Base-by-base conservation (phyloP, 2,888 invertebrate species). In the Hydrotaea cyrtoneurina region DNA sequence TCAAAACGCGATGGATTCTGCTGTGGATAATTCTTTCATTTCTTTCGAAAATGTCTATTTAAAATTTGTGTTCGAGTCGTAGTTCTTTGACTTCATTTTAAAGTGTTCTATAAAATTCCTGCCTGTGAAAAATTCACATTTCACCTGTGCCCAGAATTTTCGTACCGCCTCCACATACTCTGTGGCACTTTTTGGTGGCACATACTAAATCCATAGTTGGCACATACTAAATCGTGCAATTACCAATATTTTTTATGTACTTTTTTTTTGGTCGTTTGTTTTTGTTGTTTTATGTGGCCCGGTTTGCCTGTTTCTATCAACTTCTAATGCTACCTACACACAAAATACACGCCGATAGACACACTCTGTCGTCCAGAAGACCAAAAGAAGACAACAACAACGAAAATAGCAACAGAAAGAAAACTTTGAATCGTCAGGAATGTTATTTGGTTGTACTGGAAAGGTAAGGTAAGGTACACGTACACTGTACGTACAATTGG, bases 171-270 rank as follows among this genome's bases (percentile, higher is more conserved):
- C 23, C 69, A 19, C 69, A 43, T 15, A 23, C 21, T 39, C 23
- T 46, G 43, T 21, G 78, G 78, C 66, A 69, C n/a, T 26, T 62
- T 11, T 46, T 74, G 79, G 77, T 79, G 73, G 79, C 82, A 85
- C 77, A 85, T 85, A 85, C 84, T 81, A 81, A 85, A 85, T 81
- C 73, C 84, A 69, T 62, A 81, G 81, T 77, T 85, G 84, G 81
- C 84, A 85, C 84, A 83, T 83, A 85, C 82, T 83, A 80, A 85
- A 83, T 80, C 83, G 83, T 83, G 80, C 85, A 83, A 83, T 83
- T 83, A 85, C 83, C 78, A 83, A 83, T 83, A 85, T 80, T 74
- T 80, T 62, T 62, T 71, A 8, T 79, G n/a, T 77, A 73, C 23
- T 76, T 72, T 82, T 8, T 26, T 53, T 53, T 69, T 69, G 21